These are phyloP conservation scores for Triplophysa dalaica DNA, from an alignment of 2,113 vertebrate genomes.

Conservation along the genomic window DNA sequence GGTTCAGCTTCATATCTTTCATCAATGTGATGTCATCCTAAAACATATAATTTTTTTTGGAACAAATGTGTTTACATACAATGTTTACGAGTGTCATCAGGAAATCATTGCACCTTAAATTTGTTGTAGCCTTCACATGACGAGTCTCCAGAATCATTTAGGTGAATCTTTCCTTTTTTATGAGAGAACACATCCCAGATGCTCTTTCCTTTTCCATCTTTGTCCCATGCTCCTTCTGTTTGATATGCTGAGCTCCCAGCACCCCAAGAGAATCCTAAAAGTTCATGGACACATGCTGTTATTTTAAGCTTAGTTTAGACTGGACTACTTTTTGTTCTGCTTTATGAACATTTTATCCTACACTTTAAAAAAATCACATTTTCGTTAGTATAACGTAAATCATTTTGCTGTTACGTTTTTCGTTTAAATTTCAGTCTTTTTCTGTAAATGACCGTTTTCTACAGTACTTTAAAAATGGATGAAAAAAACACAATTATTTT, in stretches of 20 bases:
- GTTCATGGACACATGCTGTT: neutral
- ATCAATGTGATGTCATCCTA: conserved; percentile 84
- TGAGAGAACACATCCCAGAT: conserved; percentile 88
- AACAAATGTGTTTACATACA: neutral
- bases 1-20: conserved; percentile 82
- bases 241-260: conserved; percentile 89
- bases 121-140: conserved; percentile 85
- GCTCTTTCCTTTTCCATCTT: conserved; percentile 85
- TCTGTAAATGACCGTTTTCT: too few species aligned
- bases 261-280: conserved; percentile 86
- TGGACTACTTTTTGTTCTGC: too few species aligned
- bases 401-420: too few species aligned
- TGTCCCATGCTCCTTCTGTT: conserved; percentile 88
- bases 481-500: too few species aligned
- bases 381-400: too few species aligned
- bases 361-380: too few species aligned
- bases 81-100: neutral
- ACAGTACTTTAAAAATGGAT: too few species aligned
- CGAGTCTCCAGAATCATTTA: conserved; percentile 78
- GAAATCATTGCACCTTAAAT: conserved; percentile 74
- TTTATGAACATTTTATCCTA: too few species aligned
- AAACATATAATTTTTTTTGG: neutral
- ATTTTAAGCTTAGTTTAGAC: neutral
- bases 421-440: too few species aligned
- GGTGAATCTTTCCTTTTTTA: conserved; percentile 72